Percentiles rank a stretch among this genome's conserved stretches.
Conservation (phyloP, 2,113 vertebrate genomes). For the Herpetotheres cachinnans region DNA sequence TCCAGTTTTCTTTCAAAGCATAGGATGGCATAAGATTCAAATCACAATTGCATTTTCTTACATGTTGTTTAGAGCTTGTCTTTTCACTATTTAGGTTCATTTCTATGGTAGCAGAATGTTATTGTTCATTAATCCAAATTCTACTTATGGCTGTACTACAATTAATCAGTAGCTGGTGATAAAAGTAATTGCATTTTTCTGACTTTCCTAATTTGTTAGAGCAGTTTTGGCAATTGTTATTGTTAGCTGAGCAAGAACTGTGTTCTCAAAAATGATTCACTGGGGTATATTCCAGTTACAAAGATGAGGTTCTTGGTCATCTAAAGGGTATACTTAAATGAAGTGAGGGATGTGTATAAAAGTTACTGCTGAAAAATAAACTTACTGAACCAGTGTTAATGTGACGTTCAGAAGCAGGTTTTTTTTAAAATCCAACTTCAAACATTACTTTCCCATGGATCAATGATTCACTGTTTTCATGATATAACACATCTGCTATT, state of each 20-base stretch:
- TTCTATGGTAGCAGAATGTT: neutral
- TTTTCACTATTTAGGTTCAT: neutral
- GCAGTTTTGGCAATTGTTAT: neutral
- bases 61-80: neutral
- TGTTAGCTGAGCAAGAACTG: neutral
- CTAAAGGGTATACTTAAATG: neutral
- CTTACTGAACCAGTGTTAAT: constrained; percentile 14
- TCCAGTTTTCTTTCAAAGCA: neutral
- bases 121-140: neutral
- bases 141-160: neutral
- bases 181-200: constrained; percentile 15
- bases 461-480: neutral
- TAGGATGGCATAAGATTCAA: neutral
- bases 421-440: constrained; percentile 6
- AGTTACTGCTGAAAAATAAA: constrained; percentile 36
- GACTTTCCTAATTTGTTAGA: neutral
- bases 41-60: neutral
- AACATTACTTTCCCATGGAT: neutral
- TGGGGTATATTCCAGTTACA: neutral
- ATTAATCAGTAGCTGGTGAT: neutral
- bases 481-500: neutral
- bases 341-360: neutral
- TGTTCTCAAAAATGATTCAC: neutral
- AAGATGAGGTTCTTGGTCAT: neutral
- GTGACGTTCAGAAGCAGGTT: neutral